Conservation (phyloP, 2,888 invertebrate genomes). For the Oxycera nigricornis region DNA sequence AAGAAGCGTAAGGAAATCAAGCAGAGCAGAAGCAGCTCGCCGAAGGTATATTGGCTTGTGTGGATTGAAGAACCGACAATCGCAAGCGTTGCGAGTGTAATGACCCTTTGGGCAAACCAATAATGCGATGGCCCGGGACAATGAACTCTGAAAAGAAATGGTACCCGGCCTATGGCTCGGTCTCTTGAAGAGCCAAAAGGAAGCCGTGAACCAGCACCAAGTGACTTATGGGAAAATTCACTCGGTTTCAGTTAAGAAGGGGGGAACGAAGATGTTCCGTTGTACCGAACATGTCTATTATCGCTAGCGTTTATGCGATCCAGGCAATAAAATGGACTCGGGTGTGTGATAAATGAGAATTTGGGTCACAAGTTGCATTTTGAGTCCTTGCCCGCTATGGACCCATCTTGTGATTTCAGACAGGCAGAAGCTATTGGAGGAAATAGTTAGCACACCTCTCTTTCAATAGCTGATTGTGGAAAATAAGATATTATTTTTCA, state of each 20-base stretch:
- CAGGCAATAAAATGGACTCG: too few relatives aligned
- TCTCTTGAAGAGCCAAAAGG: background rate
- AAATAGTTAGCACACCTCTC: too few relatives aligned
- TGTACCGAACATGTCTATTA: too few relatives aligned
- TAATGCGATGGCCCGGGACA: background rate
- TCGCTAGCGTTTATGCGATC: too few relatives aligned
- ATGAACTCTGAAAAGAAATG: conserved; percentile 16
- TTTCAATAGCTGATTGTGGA: too few relatives aligned
- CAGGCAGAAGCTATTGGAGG: too few relatives aligned
- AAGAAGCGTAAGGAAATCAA: background rate
- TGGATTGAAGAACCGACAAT: conserved; percentile 7
- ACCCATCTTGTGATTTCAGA: too few relatives aligned
- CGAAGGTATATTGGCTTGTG: background rate
- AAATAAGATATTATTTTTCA: too few relatives aligned
- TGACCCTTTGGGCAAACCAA: conserved; percentile 1
- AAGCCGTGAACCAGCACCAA: background rate
- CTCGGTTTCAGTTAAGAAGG: background rate
- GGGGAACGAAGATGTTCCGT: too few relatives aligned
- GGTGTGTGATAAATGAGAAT: too few relatives aligned
- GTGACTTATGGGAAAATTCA: background rate
- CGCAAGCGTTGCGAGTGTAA: conserved; percentile 12
- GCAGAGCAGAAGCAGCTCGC: background rate
- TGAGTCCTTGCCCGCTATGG: too few relatives aligned
- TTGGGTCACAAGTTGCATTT: too few relatives aligned
- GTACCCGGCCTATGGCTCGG: background rate